Evolutionary conservation across 2,797 vertebrate genomes (phyloP).

Genomic region (Muscicapa comitata): DNA sequence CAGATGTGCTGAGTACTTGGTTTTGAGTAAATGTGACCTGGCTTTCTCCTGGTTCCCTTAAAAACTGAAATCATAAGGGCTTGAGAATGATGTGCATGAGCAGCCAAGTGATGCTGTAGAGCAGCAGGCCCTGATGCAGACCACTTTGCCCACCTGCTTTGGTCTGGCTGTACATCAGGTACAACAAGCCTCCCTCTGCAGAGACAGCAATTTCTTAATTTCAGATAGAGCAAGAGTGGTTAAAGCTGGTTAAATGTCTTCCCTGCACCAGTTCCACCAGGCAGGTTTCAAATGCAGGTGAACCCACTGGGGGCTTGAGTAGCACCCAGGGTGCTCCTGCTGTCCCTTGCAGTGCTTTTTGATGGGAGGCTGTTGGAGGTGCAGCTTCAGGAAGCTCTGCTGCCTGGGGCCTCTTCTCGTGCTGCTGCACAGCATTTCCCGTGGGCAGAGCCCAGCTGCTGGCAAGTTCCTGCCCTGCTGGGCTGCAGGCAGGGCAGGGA

Average conservation of each 20-base stretch:
- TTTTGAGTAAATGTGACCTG: background rate
- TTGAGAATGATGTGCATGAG: background rate
- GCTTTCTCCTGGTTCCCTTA: background rate
- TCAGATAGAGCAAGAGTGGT: background rate
- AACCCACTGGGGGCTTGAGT: background rate
- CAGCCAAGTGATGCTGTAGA: background rate
- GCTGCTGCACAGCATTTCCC: background rate
- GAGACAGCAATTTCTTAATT: background rate
- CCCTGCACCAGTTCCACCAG: accelerated
- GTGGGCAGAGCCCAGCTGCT: background rate
- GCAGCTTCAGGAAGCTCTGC: constrained; percentile 46
- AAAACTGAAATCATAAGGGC: background rate
- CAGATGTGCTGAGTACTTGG: background rate
- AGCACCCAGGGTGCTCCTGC: accelerated
- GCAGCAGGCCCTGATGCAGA: background rate
- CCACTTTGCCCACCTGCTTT: background rate
- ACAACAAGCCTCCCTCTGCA: background rate
- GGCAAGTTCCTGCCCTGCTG: background rate
- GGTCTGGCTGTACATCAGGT: accelerated
- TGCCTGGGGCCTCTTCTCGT: background rate
- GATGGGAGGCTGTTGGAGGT: background rate
- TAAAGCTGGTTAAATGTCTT: background rate
- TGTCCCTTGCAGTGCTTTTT: background rate
- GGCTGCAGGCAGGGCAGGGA: background rate
- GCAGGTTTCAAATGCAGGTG: accelerated